These are phyloP conservation scores for Epirrita christyi DNA, from an alignment of 2,888 invertebrate species.

Conservation along the genomic window DNA sequence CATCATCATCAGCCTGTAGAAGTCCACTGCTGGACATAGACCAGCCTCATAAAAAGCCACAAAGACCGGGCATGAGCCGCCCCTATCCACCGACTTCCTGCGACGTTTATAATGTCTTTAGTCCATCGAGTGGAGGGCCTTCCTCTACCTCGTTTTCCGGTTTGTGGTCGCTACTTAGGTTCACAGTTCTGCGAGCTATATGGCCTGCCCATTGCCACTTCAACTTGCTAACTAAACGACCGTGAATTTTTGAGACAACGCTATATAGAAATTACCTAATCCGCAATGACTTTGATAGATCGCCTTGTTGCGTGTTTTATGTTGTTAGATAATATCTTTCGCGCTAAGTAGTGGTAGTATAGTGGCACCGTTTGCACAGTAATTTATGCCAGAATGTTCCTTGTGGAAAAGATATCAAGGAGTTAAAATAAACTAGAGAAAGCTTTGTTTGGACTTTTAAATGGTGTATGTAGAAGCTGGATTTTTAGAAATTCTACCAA, in stretches of 20 bases:
- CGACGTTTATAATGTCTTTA: too few species aligned
- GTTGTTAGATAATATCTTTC: constrained; percentile 46
- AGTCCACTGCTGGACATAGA: too few species aligned
- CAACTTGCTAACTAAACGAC: not conserved
- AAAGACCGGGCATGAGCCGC: too few species aligned
- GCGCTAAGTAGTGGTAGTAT: constrained; percentile 13
- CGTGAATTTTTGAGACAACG: constrained; percentile 36
- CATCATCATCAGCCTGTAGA: too few species aligned
- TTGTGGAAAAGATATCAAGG: not conserved
- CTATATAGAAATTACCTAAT: constrained; percentile 45
- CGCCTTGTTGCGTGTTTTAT: constrained; percentile 40
- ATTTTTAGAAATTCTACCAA: constrained; percentile 11
- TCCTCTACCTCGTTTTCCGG: too few species aligned
- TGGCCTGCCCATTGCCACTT: too few species aligned
- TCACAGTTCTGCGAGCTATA: too few species aligned
- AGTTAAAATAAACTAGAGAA: too few species aligned
- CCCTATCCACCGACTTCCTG: too few species aligned
- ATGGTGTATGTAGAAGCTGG: not conserved
- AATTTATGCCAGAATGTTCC: not conserved
- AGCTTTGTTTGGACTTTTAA: not conserved
- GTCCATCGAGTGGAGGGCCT: too few species aligned
- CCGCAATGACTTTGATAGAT: constrained; percentile 45
- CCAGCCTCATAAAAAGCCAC: too few species aligned
- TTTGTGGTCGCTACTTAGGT: too few species aligned
- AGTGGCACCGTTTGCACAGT: not conserved